Conservation (phyloP, 64 coral and sea anemone genomes). For the Pocillopora verrucosa region DNA sequence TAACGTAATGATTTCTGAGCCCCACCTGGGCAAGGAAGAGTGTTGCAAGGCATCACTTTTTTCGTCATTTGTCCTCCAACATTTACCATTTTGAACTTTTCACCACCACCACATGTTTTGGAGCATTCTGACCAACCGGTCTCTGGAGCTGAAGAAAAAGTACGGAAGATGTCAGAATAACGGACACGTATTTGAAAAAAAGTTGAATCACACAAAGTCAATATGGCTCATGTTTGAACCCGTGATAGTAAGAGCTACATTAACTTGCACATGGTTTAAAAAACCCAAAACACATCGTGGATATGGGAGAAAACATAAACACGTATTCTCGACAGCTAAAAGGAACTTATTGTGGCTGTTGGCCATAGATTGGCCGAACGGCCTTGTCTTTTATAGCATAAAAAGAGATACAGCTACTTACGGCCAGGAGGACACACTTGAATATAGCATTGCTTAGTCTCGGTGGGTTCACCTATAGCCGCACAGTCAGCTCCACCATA, state of each 20-base stretch:
- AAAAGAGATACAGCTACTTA: background rate
- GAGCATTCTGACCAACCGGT: conserved; percentile 82
- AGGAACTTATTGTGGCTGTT: no score
- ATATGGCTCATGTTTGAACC: no score
- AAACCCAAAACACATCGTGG: no score
- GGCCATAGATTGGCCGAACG: no score
- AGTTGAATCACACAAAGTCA: no score
- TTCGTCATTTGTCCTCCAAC: conserved; percentile 32
- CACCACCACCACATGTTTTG: conserved; percentile 82
- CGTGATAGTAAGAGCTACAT: no score
- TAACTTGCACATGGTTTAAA: no score
- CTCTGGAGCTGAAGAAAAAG: background rate
- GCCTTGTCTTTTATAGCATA: no score
- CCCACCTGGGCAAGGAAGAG: conserved; percentile 71
- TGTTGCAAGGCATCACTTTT: conserved; percentile 55
- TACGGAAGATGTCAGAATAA: background rate
- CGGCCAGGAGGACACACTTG: conserved; percentile 24
- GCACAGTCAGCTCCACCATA: conserved; percentile 77
- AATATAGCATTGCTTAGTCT: conserved; percentile 59
- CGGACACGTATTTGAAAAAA: no score
- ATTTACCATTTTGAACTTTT: conserved; percentile 67
- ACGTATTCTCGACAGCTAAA: no score
- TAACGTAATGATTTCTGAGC: no score
- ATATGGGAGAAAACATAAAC: no score
- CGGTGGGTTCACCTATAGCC: conserved; percentile 57